A percentile compares a stretch with the other conserved stretches of the same genome.
Conservation (phyloP, 2,888 invertebrate species). For the Artemia sp. region DNA sequence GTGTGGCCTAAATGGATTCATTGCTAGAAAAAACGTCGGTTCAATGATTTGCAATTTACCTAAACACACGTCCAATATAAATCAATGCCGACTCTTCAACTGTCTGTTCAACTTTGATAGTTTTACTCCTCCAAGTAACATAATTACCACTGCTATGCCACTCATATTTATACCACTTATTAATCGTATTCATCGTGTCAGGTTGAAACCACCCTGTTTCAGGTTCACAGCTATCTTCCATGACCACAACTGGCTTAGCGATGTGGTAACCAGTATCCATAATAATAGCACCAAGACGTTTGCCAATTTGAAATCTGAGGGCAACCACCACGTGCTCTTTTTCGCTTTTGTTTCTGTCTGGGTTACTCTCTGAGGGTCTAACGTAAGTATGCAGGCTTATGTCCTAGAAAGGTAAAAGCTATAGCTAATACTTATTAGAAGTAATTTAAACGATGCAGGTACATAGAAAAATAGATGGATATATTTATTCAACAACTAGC, state of each 20-base stretch:
- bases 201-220: constrained; percentile 46
- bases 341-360: constrained; percentile 42
- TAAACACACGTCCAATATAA: constrained; percentile 45
- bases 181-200: not conserved
- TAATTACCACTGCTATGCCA: constrained; percentile 53
- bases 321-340: constrained; percentile 76
- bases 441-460: too few relatives aligned
- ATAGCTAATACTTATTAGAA: too few relatives aligned
- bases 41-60: constrained; percentile 42
- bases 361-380: constrained; percentile 26
- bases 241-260: constrained; percentile 63
- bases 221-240: constrained; percentile 65
- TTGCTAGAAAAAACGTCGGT: too few relatives aligned
- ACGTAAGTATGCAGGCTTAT: constrained; percentile 35
- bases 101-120: constrained; percentile 41
- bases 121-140: constrained; percentile 67
- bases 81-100: constrained; percentile 46
- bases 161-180: constrained; percentile 50
- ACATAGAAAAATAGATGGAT: too few relatives aligned
- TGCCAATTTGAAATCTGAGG: constrained; percentile 48
- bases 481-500: too few relatives aligned
- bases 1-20: too few relatives aligned
- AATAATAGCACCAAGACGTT: constrained; percentile 54
- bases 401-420: constrained; percentile 28
- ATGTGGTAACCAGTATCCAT: constrained; percentile 85